Percentiles rank a stretch among this genome's conserved stretches.
phyloP scores from a whole-genome alignment of 2,797 vertebrate genomes.

The Oreochromis mossambicus region DNA sequence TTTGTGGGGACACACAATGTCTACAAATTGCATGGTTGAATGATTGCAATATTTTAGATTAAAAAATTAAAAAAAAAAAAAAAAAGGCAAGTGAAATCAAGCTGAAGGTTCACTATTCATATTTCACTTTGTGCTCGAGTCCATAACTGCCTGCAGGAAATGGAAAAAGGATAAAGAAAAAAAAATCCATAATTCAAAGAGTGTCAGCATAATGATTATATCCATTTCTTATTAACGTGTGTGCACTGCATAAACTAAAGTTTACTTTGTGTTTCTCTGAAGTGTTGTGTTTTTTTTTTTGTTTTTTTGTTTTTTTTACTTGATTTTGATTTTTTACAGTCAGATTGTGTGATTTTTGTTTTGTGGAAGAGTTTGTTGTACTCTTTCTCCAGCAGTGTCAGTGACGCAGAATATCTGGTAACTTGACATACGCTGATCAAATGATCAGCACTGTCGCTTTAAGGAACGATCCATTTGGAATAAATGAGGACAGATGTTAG shows the following conservation, averaged over 20 bases:
- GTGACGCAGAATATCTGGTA: conserved; percentile 27
- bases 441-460: conserved; percentile 57
- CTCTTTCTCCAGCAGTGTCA: background rate
- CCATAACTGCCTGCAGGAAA: background rate
- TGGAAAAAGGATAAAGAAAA: background rate
- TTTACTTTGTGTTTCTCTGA: background rate
- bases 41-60: background rate
- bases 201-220: background rate
- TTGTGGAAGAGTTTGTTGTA: background rate
- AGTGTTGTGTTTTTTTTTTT: too few relatives aligned
- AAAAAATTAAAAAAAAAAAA: background rate
- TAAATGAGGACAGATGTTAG: conserved; percentile 59
- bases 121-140: background rate
- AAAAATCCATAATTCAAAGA: background rate
- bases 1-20: background rate
- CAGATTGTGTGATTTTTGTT: background rate
- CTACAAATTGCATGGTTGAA: background rate
- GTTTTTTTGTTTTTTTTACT: background rate
- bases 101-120: background rate
- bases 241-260: background rate
- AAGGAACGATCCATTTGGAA: conserved; percentile 48
- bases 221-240: background rate
- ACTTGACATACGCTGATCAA: conserved; percentile 43
- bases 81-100: background rate
- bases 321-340: background rate